Evolutionary conservation across 1,140 invertebrate species (phyloP).

Genomic region (Dermatophagoides farinae): DNA sequence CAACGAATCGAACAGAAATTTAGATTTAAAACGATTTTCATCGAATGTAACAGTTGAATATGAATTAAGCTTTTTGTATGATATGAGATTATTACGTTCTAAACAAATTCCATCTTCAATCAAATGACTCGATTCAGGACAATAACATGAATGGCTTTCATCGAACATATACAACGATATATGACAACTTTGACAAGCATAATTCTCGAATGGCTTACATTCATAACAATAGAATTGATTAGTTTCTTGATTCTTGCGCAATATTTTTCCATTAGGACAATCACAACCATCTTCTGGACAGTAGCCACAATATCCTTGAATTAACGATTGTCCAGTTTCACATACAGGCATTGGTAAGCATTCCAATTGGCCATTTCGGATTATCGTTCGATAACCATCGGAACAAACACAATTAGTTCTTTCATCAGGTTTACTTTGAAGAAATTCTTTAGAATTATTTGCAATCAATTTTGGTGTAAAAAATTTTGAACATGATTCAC

Average conservation of each 20-base stretch:
- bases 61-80: background rate
- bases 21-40: background rate
- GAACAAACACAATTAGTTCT: too few species aligned
- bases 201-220: background rate
- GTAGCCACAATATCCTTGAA: background rate
- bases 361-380: too few species aligned
- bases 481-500: background rate
- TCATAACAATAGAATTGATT: background rate
- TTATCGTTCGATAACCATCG: too few species aligned
- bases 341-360: background rate
- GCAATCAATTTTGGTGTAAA: background rate
- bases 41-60: background rate
- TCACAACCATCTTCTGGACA: background rate
- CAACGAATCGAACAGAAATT: background rate
- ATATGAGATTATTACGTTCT: background rate
- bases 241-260: background rate
- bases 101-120: conserved; percentile 5
- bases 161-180: background rate
- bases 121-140: background rate
- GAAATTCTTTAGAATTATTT: background rate
- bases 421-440: background rate
- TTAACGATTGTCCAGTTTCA: background rate
- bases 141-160: background rate
- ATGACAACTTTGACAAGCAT: background rate
- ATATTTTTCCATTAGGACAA: background rate